These are phyloP conservation scores for Siniperca knerii DNA, from an alignment of 2,113 vertebrate species.

Conservation along the genomic window DNA sequence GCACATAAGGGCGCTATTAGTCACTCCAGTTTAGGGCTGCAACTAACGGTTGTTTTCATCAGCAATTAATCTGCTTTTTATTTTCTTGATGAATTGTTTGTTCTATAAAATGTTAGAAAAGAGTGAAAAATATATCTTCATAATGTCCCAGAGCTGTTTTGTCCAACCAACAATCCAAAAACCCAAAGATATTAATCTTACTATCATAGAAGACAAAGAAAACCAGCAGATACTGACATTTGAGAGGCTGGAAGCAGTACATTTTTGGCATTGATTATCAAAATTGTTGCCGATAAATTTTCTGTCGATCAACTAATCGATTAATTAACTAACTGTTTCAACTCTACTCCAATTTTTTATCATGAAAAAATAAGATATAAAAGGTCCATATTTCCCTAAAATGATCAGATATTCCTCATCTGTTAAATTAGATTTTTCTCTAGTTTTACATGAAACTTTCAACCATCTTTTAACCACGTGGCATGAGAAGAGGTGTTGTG, in stretches of 20 bases:
- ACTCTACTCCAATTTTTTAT: background rate
- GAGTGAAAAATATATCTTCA: too few relatives aligned
- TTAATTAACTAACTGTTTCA: background rate
- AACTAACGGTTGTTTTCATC: background rate
- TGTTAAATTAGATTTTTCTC: too few relatives aligned
- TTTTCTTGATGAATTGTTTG: background rate
- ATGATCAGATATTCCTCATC: background rate
- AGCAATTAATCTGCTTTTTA: background rate
- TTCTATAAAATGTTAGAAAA: background rate
- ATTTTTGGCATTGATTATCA: background rate
- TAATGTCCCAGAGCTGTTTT: background rate
- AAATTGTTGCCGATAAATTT: background rate
- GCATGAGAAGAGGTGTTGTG: too few relatives aligned
- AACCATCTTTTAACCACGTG: background rate
- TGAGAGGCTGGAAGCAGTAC: too few relatives aligned
- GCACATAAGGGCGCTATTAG: background rate
- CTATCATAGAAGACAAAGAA: background rate
- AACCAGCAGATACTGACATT: background rate
- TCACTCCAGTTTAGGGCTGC: background rate
- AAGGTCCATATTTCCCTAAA: background rate
- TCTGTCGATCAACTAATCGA: background rate
- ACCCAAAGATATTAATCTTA: background rate
- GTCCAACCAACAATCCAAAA: background rate
- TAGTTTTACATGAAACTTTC: background rate
- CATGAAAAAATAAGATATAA: background rate